Base-by-base conservation (phyloP, 2,888 invertebrate species). In the Harpagoxenus sublaevis region DNA sequence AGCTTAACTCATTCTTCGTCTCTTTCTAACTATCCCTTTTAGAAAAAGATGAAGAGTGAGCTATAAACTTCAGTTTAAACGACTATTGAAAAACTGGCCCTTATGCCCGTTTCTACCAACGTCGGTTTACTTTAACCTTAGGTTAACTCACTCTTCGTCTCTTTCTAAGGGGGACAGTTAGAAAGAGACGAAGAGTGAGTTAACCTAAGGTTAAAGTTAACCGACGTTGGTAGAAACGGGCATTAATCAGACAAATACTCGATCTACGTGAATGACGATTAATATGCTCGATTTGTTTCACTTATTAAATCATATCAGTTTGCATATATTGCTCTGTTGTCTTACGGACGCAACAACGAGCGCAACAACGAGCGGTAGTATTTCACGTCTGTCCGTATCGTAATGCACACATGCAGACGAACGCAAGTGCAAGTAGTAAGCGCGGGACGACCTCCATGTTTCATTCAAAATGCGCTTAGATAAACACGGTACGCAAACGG, bases 391-490 rank as follows among this genome's bases (percentile, higher is more conserved):
- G 8, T 23, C 35, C 57, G 42, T 78, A 68, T 68, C 78, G 55
- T 78, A 70, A 78, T 78, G 68, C 70, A 31, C 55, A 45, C 51
- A 78, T 45, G 45, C 55, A 42, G 53, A 55, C 55, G 28, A 57
- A 68, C 60, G 79, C 73, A 81, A 81, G 39, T 62, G 60, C 79
- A 73, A 71, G 60, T 60, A 23, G 71, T 35, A 23, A 45, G 23
- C 48, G 18, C 57, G 78, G 48, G 73, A 71, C 79, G 71, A 39
- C 60, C 48, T 60, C 28, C 62, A 84, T 84, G 70, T 81, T 84
- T 84, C 81, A 83, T 68, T 51, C 83, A 60, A 63, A 84, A 81
- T 84, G 51, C 81, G 57, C 81, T 81, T 81, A 81, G 79, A 81
- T 81, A 81, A 81, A 81, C 79, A 81, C 60, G 23, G 23, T 48